Percentiles rank a stretch among this genome's conserved stretches.
These are phyloP conservation scores for Merodon equestris DNA, from an alignment of 2,888 invertebrate species.

Conservation along the genomic window DNA sequence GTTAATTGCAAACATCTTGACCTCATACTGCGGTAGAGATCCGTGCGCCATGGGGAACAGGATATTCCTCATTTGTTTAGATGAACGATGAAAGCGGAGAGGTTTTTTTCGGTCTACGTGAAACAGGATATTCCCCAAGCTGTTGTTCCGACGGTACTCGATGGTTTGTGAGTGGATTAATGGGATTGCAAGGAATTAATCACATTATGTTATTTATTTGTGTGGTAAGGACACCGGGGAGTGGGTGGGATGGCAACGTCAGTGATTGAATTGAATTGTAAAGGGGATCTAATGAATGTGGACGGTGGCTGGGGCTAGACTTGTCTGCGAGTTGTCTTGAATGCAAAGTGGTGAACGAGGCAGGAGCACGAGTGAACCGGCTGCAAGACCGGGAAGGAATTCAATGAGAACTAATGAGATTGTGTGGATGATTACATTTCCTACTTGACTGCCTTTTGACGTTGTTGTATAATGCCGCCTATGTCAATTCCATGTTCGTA, in stretches of 20 bases:
- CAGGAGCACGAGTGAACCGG: no score
- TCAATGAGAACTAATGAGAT: neutral
- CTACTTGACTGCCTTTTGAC: neutral
- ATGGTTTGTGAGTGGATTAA: slow-evolving; percentile 50
- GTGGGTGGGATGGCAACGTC: slow-evolving; percentile 5
- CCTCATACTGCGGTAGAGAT: slow-evolving; percentile 54
- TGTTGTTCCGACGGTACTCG: slow-evolving; percentile 20
- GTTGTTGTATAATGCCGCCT: neutral
- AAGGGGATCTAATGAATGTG: no score
- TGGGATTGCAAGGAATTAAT: slow-evolving; percentile 59
- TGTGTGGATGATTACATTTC: neutral
- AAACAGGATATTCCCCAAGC: slow-evolving; percentile 20
- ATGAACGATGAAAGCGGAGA: slow-evolving; percentile 12
- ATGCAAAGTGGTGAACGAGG: no score
- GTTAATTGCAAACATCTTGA: slow-evolving; percentile 68
- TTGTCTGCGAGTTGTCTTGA: no score
- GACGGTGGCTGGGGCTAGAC: no score
- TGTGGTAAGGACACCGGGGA: slow-evolving; percentile 36
- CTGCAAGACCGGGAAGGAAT: no score
- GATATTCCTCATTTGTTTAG: neutral
- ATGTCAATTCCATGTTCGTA: no score
- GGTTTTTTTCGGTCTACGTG: neutral
- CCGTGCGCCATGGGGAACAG: neutral
- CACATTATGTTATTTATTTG: slow-evolving; percentile 58
- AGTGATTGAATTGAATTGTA: no score